Percentiles rank a stretch among this genome's conserved stretches.
Conservation (phyloP, 2,797 vertebrate species). For the Cheirogaleus major region DNA sequence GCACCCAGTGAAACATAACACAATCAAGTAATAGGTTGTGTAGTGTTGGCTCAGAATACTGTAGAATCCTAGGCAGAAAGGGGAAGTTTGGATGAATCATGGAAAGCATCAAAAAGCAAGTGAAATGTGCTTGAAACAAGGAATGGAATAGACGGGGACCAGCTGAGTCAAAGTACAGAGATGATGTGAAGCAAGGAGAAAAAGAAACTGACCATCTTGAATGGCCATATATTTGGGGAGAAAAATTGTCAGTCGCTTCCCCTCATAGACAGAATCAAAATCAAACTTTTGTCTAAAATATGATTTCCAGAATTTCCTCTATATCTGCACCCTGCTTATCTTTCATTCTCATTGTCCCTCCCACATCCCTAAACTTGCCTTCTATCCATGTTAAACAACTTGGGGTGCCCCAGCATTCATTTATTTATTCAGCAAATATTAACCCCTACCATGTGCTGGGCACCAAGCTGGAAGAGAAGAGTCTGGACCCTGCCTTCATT, state of each 20-base stretch:
- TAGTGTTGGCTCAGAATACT: background rate
- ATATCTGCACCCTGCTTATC: background rate
- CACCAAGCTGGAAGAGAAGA: background rate
- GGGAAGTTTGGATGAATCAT: background rate
- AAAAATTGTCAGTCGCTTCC: background rate
- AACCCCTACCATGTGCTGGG: background rate
- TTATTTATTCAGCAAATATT: background rate
- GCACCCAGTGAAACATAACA: background rate
- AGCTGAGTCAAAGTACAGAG: background rate
- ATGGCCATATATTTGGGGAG: background rate
- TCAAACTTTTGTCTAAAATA: background rate
- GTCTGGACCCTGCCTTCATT: background rate
- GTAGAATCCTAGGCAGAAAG: background rate
- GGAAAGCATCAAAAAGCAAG: background rate
- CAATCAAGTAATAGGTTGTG: background rate
- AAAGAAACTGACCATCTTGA: background rate
- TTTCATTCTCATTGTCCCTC: background rate
- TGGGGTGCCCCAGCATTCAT: background rate
- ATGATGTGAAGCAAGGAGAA: background rate
- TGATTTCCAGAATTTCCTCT: background rate
- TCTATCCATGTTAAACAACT: background rate
- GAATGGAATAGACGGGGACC: background rate
- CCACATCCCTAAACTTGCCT: background rate
- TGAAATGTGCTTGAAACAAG: background rate
- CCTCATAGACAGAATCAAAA: slow-evolving; percentile 1